These are phyloP conservation scores for Ptilonorhynchus violaceus DNA, from an alignment of 2,113 vertebrate species.

Conservation along the genomic window DNA sequence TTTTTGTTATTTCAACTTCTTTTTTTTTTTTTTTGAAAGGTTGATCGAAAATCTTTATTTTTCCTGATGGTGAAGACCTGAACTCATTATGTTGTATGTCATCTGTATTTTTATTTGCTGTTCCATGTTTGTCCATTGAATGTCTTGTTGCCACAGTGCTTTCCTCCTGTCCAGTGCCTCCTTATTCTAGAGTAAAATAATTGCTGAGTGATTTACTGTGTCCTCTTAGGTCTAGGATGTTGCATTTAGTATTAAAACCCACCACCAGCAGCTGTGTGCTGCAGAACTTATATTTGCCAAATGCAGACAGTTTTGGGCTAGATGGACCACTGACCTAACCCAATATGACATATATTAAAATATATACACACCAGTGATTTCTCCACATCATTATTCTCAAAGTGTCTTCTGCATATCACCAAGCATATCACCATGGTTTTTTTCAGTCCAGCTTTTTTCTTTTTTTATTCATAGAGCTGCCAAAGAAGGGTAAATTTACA, in stretches of 20 bases:
- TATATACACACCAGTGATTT: background rate
- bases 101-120: background rate
- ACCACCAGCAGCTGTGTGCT: background rate
- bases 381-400: background rate
- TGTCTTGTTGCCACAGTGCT: background rate
- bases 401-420: background rate
- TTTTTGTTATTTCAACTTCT: background rate
- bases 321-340: background rate
- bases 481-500: background rate
- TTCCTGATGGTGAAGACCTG: background rate
- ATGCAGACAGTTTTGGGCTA: background rate
- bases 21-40: background rate
- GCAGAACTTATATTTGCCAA: background rate
- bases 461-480: background rate
- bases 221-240: background rate
- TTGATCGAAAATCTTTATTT: background rate
- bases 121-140: background rate
- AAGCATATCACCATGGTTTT: background rate
- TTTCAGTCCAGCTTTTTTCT: background rate
- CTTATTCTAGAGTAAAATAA: background rate
- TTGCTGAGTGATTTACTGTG: background rate
- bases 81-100: fast-evolving
- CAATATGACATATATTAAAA: background rate
- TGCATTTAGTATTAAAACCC: background rate
- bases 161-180: background rate